These are phyloP conservation scores for Hemichromis elongatus DNA, from an alignment of 2,113 vertebrate genomes.

Conservation along the genomic window DNA sequence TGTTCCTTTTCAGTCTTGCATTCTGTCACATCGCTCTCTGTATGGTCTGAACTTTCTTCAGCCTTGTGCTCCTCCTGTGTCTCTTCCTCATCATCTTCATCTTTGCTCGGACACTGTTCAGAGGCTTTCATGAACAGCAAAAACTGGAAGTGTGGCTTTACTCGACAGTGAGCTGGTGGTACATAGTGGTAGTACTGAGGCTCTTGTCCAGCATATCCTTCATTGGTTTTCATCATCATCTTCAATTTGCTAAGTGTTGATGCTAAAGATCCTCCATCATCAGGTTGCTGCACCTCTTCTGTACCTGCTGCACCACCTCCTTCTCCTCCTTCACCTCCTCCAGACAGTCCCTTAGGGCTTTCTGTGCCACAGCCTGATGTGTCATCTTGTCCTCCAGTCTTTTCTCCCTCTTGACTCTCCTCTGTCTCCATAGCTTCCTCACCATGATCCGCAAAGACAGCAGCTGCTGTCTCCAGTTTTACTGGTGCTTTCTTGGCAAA, in stretches of 20 bases:
- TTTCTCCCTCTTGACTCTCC: slow-evolving; percentile 81
- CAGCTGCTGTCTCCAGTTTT: slow-evolving; percentile 91
- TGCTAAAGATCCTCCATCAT: slow-evolving; percentile 82
- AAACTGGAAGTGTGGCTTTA: slow-evolving; percentile 97
- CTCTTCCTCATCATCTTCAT: slow-evolving; percentile 60
- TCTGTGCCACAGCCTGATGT: slow-evolving; percentile 67
- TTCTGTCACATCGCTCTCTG: neutral
- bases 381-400: slow-evolving; percentile 61
- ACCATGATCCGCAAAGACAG: slow-evolving; percentile 88
- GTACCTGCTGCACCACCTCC: neutral
- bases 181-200: slow-evolving; percentile 97
- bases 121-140: slow-evolving; percentile 95
- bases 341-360: slow-evolving; percentile 50
- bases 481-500: slow-evolving; percentile 96
- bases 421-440: slow-evolving; percentile 83
- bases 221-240: slow-evolving; percentile 93
- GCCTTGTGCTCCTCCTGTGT: slow-evolving; percentile 42
- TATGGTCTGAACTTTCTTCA: slow-evolving; percentile 29
- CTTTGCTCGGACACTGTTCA: slow-evolving; percentile 78
- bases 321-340: slow-evolving; percentile 59
- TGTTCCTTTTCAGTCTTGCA: slow-evolving; percentile 52
- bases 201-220: slow-evolving; percentile 81
- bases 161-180: slow-evolving; percentile 93
- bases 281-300: slow-evolving; percentile 72
- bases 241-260: slow-evolving; percentile 92